A percentile compares a stretch with the other conserved stretches of the same genome.
Evolutionary conservation across 1,140 invertebrate species (phyloP).

Genomic region (Rhizoglyphus robini): DNA sequence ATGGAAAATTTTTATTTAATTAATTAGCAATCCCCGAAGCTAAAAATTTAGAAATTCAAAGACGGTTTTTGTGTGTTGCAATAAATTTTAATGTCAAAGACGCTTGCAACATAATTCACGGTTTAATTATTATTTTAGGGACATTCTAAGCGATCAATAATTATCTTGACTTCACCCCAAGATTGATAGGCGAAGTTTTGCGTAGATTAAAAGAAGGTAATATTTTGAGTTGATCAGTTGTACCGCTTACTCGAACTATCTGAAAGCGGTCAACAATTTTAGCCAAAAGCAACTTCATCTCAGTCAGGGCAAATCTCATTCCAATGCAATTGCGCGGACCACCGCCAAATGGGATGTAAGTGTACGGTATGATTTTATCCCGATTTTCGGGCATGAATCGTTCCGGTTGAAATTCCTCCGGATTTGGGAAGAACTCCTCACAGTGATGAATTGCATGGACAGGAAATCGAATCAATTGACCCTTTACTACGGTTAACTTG

Average conservation of each 20-base stretch:
- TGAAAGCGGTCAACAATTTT: constrained; percentile 28
- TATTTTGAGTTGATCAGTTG: neutral
- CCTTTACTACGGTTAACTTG: constrained; percentile 33
- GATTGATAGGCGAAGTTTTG: neutral
- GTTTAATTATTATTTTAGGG: too few species aligned
- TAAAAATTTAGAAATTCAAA: too few species aligned
- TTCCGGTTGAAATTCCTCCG: constrained; percentile 47
- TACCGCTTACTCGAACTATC: neutral
- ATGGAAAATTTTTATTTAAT: too few species aligned
- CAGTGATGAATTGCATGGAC: constrained; percentile 45
- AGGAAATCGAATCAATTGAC: constrained; percentile 45
- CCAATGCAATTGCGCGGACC: too few species aligned
- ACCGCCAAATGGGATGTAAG: constrained; percentile 22
- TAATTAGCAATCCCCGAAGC: too few species aligned
- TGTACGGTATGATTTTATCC: constrained; percentile 11
- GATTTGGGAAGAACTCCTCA: too few species aligned
- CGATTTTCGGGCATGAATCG: constrained; percentile 32
- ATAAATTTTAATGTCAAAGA: too few species aligned
- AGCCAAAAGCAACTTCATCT: constrained; percentile 20
- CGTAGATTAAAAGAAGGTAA: neutral
- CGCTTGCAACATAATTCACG: too few species aligned
- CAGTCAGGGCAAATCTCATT: too few species aligned
- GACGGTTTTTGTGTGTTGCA: too few species aligned
- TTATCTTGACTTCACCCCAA: neutral
- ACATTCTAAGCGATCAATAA: too few species aligned